Percentiles rank a stretch among this genome's conserved stretches.
These are phyloP conservation scores for Phalacrocorax pelagicus DNA, from an alignment of 2,113 vertebrate genomes.

Conservation along the genomic window DNA sequence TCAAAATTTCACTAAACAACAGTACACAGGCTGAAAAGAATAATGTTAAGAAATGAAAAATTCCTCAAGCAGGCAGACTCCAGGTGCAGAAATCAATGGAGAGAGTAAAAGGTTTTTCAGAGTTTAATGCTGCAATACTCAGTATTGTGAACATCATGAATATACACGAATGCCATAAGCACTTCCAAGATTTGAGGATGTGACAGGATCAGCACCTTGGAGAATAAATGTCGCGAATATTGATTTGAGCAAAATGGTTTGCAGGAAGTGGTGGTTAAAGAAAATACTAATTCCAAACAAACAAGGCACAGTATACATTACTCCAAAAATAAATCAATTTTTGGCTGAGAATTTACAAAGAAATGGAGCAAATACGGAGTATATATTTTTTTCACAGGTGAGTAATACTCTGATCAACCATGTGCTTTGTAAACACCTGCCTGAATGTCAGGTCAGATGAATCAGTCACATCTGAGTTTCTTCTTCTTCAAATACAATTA, in stretches of 20 bases:
- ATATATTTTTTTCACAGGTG: background rate
- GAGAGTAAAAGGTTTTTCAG: background rate
- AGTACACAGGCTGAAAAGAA: background rate
- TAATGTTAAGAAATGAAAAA: background rate
- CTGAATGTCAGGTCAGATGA: slow-evolving; percentile 52
- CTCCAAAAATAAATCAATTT: background rate
- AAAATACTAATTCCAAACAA: background rate
- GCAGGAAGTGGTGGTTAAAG: background rate
- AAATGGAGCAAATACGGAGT: background rate
- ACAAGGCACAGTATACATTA: background rate
- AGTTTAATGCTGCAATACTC: background rate
- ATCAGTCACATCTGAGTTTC: slow-evolving; percentile 14
- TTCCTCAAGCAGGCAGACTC: background rate
- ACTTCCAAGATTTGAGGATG: background rate
- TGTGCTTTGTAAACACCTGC: slow-evolving; percentile 2
- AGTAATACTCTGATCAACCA: slow-evolving; percentile 15
- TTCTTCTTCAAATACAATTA: background rate
- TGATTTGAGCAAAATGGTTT: background rate
- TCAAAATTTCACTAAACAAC: background rate
- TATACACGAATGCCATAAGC: background rate
- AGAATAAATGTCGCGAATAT: background rate
- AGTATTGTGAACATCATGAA: background rate
- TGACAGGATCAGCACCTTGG: background rate
- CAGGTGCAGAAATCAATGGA: background rate
- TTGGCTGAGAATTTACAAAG: background rate